A percentile compares a stretch with the other conserved stretches of the same genome.
Conservation (phyloP, 2,113 vertebrate genomes). For the Verasper variegatus region DNA sequence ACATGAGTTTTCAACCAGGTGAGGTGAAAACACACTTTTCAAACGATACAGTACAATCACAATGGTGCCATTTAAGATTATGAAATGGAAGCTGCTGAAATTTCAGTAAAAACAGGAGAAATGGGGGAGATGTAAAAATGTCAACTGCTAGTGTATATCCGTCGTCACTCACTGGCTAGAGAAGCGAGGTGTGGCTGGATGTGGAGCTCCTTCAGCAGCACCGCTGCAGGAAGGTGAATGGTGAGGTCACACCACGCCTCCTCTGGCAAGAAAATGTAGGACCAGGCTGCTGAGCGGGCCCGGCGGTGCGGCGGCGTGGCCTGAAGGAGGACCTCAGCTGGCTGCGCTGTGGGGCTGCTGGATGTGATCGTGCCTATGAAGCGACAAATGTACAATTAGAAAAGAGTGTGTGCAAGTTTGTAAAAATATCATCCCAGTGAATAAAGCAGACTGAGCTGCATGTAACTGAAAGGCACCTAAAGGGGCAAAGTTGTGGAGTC, state of each 20-base stretch:
- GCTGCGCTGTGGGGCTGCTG: conserved; percentile 97
- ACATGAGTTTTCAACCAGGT: not conserved
- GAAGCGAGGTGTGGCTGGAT: conserved; percentile 98
- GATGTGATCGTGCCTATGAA: conserved; percentile 95
- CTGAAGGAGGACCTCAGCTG: conserved; percentile 96
- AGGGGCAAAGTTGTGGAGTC: conserved; percentile 98
- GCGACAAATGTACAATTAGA: not conserved
- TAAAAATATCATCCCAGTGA: not conserved
- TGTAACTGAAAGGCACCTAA: conserved; percentile 82
- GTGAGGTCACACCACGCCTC: conserved; percentile 99
- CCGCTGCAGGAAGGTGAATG: conserved; percentile 96
- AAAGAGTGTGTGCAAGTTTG: not conserved
- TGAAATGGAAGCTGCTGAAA: not conserved
- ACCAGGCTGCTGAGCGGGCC: conserved; percentile 97
- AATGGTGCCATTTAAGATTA: not conserved
- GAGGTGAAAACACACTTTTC: not conserved
- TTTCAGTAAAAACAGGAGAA: not conserved
- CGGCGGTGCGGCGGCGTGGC: conserved; percentile 95
- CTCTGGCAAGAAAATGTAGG: conserved; percentile 97
- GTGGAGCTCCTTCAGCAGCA: conserved; percentile 97
- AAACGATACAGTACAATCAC: not conserved
- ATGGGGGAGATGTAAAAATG: not conserved
- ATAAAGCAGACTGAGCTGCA: not conserved
- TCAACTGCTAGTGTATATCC: not conserved
- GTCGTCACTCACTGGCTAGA: conserved; percentile 89